Evolutionary conservation across 2,113 vertebrate species (phyloP), one percentile per base, ranked within the genome.

Genomic region (Leptocoma aspasia): DNA sequence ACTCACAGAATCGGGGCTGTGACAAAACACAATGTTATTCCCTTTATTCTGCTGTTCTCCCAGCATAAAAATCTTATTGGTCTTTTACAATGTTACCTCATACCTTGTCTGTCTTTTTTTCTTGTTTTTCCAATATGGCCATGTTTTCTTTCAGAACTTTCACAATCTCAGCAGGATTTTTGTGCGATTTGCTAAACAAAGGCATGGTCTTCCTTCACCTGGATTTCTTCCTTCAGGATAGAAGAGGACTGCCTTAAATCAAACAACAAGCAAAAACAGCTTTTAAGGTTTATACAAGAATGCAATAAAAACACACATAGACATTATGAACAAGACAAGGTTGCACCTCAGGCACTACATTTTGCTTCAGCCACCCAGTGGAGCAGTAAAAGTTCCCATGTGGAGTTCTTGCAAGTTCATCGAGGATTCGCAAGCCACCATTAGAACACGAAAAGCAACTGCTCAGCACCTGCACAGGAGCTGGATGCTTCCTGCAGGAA

Each of bases 21-120:
- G 23, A 83, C 56, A 1, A 5, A 84, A 82, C 13, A 39, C 49
- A 28, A 3, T 47, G 81, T 80, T 56, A 71, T 50, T 90, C 42
- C 23, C 72, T 86, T 91, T 75, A 89, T 44, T 66, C 19, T 89
- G 22, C 31, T 47, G 23, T 52, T 88, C 28, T 49, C 49, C 56
- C 45, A 6, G 30, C 37, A 91, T 44, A 79, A 49, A 92, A 80
- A 23, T 26, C 37, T 76, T 89, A 44, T 10, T 69, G 61, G 19
- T 96, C 61, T 61, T 47, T 57, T 64, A 85, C 39, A 96, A 35
- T 31, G 81, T 93, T 90, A 88, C 18, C 37, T 84, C 89, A 97
- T 97, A 99, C 99, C 99, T 99, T 99, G 66, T 99, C 99, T 69
- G 99, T 98, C 98, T 99, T 99, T 98, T 99, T 99, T 54, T 99